Percentiles rank a stretch among this genome's conserved stretches.
Evolutionary conservation across 2,888 invertebrate species (phyloP).

Genomic region (Melinaea marsaeus): DNA sequence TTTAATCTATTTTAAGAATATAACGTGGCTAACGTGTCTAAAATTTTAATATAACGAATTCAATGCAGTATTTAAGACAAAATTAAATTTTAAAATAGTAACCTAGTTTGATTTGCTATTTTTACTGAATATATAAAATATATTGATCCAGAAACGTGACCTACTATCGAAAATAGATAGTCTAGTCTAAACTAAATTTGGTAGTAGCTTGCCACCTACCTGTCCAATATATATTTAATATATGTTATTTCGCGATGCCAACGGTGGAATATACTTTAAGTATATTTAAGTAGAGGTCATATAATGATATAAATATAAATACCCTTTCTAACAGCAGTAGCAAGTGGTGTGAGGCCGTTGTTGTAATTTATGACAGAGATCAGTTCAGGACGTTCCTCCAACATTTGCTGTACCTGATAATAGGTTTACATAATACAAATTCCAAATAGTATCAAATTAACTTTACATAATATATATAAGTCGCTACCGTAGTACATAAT

Average conservation of each 20-base stretch:
- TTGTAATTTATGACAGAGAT: constrained; percentile 63
- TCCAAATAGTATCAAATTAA: too few species aligned
- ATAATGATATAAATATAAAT: too few species aligned
- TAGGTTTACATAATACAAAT: not conserved
- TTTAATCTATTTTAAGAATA: too few species aligned
- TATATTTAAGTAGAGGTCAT: too few species aligned
- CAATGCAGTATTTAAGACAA: not conserved
- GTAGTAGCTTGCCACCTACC: not conserved
- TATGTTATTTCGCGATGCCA: not conserved
- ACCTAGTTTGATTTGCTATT: not conserved
- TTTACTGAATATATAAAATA: not conserved
- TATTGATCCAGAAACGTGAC: not conserved
- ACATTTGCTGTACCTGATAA: constrained; percentile 58
- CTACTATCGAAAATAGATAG: constrained; percentile 2
- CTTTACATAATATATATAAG: too few species aligned
- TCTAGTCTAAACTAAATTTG: not conserved
- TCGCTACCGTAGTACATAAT: too few species aligned
- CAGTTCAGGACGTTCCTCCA: constrained; percentile 66
- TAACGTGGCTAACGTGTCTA: too few species aligned
- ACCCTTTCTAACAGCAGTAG: constrained; percentile 71
- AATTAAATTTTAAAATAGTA: not conserved
- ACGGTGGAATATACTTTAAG: too few species aligned
- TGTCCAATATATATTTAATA: not conserved
- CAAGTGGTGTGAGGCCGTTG: constrained; percentile 73
- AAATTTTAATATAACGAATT: too few species aligned